These are phyloP conservation scores for Tenthredo distinguenda DNA, from an alignment of 2,888 invertebrate genomes.

Conservation along the genomic window DNA sequence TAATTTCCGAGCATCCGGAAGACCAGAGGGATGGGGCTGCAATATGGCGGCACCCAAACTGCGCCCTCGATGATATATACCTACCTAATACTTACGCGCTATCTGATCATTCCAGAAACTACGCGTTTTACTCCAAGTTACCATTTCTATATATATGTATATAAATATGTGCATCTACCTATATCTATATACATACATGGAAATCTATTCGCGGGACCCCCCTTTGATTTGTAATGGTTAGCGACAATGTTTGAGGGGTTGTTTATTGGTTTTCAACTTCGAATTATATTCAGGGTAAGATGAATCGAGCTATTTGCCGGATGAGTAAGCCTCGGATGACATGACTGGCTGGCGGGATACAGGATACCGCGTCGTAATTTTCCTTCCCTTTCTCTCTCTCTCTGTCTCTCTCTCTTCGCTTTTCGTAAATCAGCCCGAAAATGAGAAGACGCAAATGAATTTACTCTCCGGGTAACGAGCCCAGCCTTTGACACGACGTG, in stretches of 20 bases:
- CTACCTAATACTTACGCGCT: conserved; percentile 47
- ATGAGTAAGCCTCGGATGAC: conserved; percentile 1
- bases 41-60: conserved; percentile 28
- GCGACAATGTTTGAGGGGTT: conserved; percentile 4
- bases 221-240: conserved; percentile 31
- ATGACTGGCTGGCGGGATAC: not conserved
- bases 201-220: not conserved
- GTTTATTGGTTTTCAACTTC: conserved; percentile 2
- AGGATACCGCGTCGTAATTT: conserved; percentile 2
- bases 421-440: not conserved
- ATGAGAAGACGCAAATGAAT: conserved; percentile 11
- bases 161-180: too few relatives aligned
- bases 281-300: not conserved
- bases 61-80: conserved; percentile 23
- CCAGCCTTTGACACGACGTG: not conserved
- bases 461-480: not conserved
- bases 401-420: not conserved
- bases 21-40: conserved; percentile 21
- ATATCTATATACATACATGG: not conserved
- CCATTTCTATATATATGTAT: not conserved
- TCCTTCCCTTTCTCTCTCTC: not conserved
- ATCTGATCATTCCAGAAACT: conserved; percentile 60
- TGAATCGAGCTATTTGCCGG: conserved; percentile 1
- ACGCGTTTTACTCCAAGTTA: not conserved
- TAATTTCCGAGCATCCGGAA: conserved; percentile 59